phyloP scores from a whole-genome alignment of 1,140 invertebrate genomes.

The Aradophagus sp. region DNA sequence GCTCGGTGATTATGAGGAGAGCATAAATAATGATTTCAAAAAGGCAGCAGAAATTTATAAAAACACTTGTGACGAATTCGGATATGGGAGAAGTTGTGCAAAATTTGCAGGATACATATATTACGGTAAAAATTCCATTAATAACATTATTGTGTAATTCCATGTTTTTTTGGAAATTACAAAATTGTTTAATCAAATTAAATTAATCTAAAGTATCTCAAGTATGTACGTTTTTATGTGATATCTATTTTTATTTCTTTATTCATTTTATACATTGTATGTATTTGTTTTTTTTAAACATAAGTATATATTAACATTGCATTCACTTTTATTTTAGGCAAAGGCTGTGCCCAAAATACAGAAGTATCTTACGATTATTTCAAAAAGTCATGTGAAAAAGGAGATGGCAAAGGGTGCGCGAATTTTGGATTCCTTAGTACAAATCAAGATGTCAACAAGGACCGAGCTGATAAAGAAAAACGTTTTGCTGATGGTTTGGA shows the following conservation, averaged over 20 bases:
- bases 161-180: too few relatives aligned
- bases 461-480: conserved; percentile 66
- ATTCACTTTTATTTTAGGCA: conserved; percentile 65
- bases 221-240: too few relatives aligned
- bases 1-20: conserved; percentile 90
- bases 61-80: conserved; percentile 88
- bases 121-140: conserved; percentile 75
- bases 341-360: conserved; percentile 53
- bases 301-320: too few relatives aligned
- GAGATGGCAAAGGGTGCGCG: conserved; percentile 82
- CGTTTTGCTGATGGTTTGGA: conserved; percentile 76
- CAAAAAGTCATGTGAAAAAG: conserved; percentile 84
- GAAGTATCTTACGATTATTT: conserved; percentile 80
- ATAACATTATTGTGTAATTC: too few relatives aligned
- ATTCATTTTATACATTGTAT: too few relatives aligned
- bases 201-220: too few relatives aligned
- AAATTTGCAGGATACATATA: conserved; percentile 86
- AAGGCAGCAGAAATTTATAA: conserved; percentile 87
- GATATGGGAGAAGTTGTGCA: conserved; percentile 87
- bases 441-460: conserved; percentile 66
- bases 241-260: too few relatives aligned
- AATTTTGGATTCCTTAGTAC: conserved; percentile 83
- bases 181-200: too few relatives aligned
- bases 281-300: too few relatives aligned
- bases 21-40: conserved; percentile 84